Percentiles rank a stretch among this genome's conserved stretches.
phyloP scores from a whole-genome alignment of 2,888 invertebrate genomes.

The Eupithecia dodoneata region DNA sequence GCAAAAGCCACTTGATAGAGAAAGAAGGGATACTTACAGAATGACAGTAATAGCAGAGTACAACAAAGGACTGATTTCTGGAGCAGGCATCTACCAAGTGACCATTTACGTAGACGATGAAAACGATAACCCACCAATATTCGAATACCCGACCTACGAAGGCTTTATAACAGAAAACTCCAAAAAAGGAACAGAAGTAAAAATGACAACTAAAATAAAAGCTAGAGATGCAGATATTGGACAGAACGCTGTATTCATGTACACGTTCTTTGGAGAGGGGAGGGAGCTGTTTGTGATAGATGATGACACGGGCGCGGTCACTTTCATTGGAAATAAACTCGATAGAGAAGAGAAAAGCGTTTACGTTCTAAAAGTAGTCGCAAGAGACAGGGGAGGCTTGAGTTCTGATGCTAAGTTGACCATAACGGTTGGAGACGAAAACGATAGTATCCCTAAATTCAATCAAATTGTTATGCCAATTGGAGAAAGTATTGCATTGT shows the following conservation, averaged over 20 bases:
- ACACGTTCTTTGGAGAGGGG: constrained; percentile 89
- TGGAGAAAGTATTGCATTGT: constrained; percentile 86
- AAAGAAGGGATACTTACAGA: constrained; percentile 88
- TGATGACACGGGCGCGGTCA: constrained; percentile 85
- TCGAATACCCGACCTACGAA: constrained; percentile 88
- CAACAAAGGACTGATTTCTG: constrained; percentile 87
- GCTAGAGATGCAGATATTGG: constrained; percentile 90
- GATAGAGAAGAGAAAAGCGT: constrained; percentile 89
- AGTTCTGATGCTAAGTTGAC: constrained; percentile 89
- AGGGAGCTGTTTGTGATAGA: constrained; percentile 89
- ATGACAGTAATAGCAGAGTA: constrained; percentile 92
- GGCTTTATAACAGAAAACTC: constrained; percentile 92
- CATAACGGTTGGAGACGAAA: constrained; percentile 90
- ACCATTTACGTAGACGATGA: constrained; percentile 92
- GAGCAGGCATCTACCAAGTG: constrained; percentile 91
- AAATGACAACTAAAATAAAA: constrained; percentile 86
- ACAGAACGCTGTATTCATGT: constrained; percentile 87
- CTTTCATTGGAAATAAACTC: constrained; percentile 83
- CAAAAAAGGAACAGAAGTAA: constrained; percentile 87
- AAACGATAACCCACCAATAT: constrained; percentile 93
- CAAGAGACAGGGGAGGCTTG: constrained; percentile 90
- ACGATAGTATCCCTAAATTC: constrained; percentile 91
- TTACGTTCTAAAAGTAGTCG: constrained; percentile 89
- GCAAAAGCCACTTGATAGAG: constrained; percentile 90
- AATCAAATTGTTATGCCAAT: constrained; percentile 88